Base-by-base conservation (phyloP, 1,140 invertebrate species). In the Drosophila novamexicana region DNA sequence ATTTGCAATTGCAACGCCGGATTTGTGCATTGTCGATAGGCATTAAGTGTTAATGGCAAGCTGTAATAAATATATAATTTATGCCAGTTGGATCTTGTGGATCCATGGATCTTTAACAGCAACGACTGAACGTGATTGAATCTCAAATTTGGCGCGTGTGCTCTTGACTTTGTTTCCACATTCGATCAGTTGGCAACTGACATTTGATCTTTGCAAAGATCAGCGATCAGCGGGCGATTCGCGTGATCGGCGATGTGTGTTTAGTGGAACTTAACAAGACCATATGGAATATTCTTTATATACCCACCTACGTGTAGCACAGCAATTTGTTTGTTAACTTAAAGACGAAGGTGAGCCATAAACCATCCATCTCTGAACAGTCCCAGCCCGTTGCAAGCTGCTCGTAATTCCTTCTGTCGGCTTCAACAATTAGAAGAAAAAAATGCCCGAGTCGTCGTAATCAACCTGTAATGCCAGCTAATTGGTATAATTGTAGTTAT, bases 401-500 rank as follows among this genome's bases (percentile, higher is more conserved):
- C 32, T 64, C 22, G 61, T 49, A 57, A 39, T 83, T 83, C 79
- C 84, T 80, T 59, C 14, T 6, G 14, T 36, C 14, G 29, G 29
- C 9, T 44, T 47, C 36, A 59, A 66, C 79, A 85, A 85, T 86
- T 81, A 63, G 59, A 63, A 63, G 9, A 29, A 75, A 84, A 76
- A 52, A 79, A 85, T 85, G 62, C 78, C 78, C 81, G 50, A 52
- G 53, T 73, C 61, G 73, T 81, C 61, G 73, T 81, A 86, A 86
- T 88, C 83, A 86, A 86, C 79, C 83, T 86, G 84, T 86, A 86
- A 89, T 86, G 83, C 76, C 84, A 86, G 22, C 83, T 86, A 86
- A 89, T 86, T 83, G 83, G 83, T 77, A 83, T 88, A 86, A 82
- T 86, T 83, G 74, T 89, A 80, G 77, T 73, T 70, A 34, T 69